phyloP scores from a whole-genome alignment of 2,888 invertebrate species.

The Drosophila parthenogenetica region DNA sequence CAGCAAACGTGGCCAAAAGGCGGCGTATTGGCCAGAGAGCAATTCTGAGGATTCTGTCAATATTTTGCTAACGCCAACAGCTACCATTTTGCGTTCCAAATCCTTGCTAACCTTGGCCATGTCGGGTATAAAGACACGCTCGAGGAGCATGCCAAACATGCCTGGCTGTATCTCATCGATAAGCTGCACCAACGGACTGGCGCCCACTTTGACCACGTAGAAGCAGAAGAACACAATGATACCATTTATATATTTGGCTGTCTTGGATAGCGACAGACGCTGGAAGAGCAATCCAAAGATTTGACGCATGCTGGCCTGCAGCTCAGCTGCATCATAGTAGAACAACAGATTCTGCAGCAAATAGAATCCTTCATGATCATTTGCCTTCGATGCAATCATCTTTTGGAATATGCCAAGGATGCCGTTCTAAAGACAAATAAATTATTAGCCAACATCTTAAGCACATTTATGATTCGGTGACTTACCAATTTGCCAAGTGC shows the following conservation, averaged over 20 bases:
- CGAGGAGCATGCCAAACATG: conserved; percentile 98
- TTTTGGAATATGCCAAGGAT: conserved; percentile 98
- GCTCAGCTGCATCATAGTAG: conserved; percentile 90
- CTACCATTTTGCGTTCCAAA: conserved; percentile 95
- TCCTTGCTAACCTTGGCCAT: conserved; percentile 93
- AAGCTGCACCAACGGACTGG: conserved; percentile 90
- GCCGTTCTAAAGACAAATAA: conserved; percentile 86
- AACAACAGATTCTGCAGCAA: conserved; percentile 94
- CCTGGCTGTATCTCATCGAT: conserved; percentile 94
- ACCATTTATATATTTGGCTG: conserved; percentile 96
- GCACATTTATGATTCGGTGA: conserved; percentile 7
- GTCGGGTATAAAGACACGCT: conserved; percentile 94
- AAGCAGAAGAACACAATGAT: conserved; percentile 96
- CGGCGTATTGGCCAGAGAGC: conserved; percentile 88
- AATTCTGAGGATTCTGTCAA: conserved; percentile 91
- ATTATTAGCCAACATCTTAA: background rate
- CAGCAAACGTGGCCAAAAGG: conserved; percentile 87
- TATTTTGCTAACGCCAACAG: conserved; percentile 94
- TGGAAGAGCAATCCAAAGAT: conserved; percentile 97
- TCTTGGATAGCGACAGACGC: conserved; percentile 95
- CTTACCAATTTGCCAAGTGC: conserved; percentile 90
- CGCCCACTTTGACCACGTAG: conserved; percentile 93
- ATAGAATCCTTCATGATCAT: conserved; percentile 98
- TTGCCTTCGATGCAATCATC: conserved; percentile 96
- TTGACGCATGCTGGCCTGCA: conserved; percentile 93